Base-by-base conservation (phyloP, 2,888 invertebrate species). In the Euplagia quadripunctaria region DNA sequence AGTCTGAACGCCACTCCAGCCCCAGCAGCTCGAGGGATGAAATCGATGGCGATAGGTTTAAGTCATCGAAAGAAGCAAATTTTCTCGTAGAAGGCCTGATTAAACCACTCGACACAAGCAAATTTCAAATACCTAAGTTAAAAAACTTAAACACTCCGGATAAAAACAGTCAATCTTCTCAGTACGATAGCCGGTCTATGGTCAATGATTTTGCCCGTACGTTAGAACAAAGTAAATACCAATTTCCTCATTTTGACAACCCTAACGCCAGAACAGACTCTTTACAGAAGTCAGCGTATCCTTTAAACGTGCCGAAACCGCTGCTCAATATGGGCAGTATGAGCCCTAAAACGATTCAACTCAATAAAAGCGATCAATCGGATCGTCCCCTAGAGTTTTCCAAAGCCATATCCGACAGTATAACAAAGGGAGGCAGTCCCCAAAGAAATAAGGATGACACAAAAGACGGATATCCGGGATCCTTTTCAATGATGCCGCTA, bases 91-190 rank as follows among this genome's bases (percentile, higher is more conserved):
- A 98, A 86, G 97, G 98, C 14, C 94, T 98, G 72, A 98, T 98
- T 85, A 98, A 98, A 87, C 97, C 97, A 14, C 91, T 98, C 55
- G 97, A 98, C 85, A 97, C 97, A 73, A 97, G 97, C 74, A 98
- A 98, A 87, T 98, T 98, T 94, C 98, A 98, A 95, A 98, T 98
- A 86, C 98, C 98, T 0, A 98, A 98, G 92, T 90, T 98, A 75
- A 94, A 96, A 87, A 96, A 95, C 79, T 94, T 95, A 85, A 93
- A 89, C 46, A 92, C 95, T n/a, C 92, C 93, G 14, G 96, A 96
- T 79, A 96, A 96, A 85, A 94, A 91, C 75, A 94, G 90, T 79
- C 91, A 94, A 6, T 90, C 91, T 0, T 89, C 94, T 1, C 95
- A 94, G 74, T 95, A 94, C 80, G 96, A 95, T 79, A 90, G 87